These are phyloP conservation scores for Vulpes lagopus DNA, from an alignment of 2,113 vertebrate species.

Conservation along the genomic window DNA sequence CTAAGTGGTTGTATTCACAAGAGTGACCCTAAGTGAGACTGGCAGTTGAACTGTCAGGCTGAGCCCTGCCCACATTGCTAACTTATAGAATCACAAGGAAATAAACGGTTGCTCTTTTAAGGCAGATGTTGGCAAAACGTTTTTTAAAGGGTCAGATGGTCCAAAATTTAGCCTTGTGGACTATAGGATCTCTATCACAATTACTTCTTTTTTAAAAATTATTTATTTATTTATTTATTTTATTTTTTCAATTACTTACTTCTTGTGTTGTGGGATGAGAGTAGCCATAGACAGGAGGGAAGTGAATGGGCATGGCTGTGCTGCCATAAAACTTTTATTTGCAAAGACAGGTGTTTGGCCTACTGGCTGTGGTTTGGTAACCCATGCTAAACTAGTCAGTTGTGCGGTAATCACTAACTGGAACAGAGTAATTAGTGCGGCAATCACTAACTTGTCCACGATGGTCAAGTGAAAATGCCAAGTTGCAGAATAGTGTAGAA, in stretches of 20 bases:
- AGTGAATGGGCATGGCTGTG: neutral
- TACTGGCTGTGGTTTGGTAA: neutral
- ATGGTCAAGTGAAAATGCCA: neutral
- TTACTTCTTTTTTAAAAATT: neutral
- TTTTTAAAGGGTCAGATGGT: neutral
- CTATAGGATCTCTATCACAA: neutral
- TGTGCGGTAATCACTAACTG: neutral
- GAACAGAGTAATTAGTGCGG: accelerated
- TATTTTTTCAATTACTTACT: neutral
- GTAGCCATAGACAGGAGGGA: neutral
- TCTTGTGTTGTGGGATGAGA: neutral
- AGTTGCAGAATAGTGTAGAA: neutral
- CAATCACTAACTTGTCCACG: neutral
- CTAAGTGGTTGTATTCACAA: neutral
- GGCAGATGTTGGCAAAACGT: neutral
- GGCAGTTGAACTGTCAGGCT: neutral
- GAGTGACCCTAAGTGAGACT: neutral
- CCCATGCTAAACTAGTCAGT: neutral
- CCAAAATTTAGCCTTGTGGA: neutral
- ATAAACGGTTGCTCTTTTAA: neutral
- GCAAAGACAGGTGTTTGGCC: neutral
- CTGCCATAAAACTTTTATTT: neutral
- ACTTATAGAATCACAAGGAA: neutral
- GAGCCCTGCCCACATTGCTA: neutral
- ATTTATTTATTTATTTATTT: too few species aligned